These are phyloP conservation scores for Mus spretus DNA, from an alignment of 2,797 vertebrate species.

Conservation along the genomic window DNA sequence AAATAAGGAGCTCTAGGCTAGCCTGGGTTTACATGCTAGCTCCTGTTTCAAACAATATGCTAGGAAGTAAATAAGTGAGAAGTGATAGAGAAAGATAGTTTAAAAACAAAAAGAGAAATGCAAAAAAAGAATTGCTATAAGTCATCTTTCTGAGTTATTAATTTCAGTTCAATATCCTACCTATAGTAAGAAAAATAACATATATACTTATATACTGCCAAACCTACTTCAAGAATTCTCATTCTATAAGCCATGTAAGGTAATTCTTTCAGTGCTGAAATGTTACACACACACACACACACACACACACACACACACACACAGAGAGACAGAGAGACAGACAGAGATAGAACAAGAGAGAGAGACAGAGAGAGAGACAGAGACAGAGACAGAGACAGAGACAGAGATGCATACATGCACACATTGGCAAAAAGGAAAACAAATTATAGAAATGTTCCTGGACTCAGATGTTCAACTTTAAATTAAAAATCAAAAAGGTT, in stretches of 20 bases:
- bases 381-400: too few relatives aligned
- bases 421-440: not conserved
- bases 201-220: not conserved
- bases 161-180: constrained; percentile 11
- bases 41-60: not conserved
- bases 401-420: too few relatives aligned
- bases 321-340: too few relatives aligned
- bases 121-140: not conserved
- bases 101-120: not conserved
- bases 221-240: not conserved
- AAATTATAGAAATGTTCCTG: not conserved
- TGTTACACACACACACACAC: not conserved
- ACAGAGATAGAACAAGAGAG: too few relatives aligned
- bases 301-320: too few relatives aligned
- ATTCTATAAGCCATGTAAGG: not conserved
- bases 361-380: too few relatives aligned
- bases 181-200: not conserved
- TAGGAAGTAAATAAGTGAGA: not conserved
- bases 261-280: not conserved
- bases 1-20: not conserved
- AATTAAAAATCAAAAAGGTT: not conserved
- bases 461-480: not conserved
- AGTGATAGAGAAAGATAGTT: not conserved
- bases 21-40: not conserved
- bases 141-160: not conserved